Evolutionary conservation across 2,113 vertebrate genomes (phyloP), one percentile per base, ranked within the genome.

Genomic region (Cyanistes caeruleus): DNA sequence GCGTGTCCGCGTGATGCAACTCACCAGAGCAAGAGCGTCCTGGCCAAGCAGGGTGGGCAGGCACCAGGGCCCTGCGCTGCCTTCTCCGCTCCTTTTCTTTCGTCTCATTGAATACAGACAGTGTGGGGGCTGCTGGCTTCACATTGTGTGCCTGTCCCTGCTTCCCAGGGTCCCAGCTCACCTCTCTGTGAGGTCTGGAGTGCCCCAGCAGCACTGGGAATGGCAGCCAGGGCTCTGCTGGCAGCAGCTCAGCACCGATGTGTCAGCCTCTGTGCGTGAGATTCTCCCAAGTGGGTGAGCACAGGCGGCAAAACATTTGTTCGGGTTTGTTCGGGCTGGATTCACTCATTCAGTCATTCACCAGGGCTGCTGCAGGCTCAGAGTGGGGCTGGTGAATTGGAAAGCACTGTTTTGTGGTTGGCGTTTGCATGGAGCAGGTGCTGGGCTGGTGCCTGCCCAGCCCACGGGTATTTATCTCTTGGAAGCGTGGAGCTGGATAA

Each of bases 61-160:
- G 68, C 41, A 65, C 14, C 2, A 41, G 60, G 48, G 59, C 56
- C 63, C 52, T 33, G 14, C 0, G 0, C 69, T 7, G 11, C 12
- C 1, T 55, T 76, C 72, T 67, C 60, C 14, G 1, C 23, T 87
- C 89, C 53, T 94, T 77, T 63, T 55, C 63, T 58, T 87, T 58
- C 44, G 30, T 76, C 72, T 94, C 48, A 31, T 18, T 44, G 72
- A 70, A 59, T 67, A 68, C 33, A 70, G 59, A 22, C 2, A 3
- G 16, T 1, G 2, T 69, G 60, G 68, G 67, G 79, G 46, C 64
- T 39, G 37, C 53, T 60, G 85, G 51, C 43, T 46, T 46, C 81
- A 23, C 1, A 0, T 4, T 70, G 60, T 46, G 33, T 1, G 2
- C 43, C 52, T 11, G 0, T 48, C 17, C 15, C 30, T 2, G 2